Base-by-base conservation (phyloP, 64 coral and sea anemone species). In the Montipora capricornis region DNA sequence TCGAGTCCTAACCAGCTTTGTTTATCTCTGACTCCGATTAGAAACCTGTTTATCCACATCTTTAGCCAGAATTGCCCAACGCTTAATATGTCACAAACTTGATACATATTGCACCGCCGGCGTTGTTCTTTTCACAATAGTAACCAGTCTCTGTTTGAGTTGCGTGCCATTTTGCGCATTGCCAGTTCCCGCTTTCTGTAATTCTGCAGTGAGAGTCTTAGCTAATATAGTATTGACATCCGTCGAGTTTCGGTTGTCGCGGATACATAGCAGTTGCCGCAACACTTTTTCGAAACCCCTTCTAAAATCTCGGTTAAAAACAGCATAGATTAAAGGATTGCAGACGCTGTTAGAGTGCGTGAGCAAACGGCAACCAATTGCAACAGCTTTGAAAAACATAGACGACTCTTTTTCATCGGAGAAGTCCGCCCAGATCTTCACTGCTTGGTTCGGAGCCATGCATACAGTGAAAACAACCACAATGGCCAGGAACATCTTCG, bases 371-470 rank as follows among this genome's bases (percentile, higher is more conserved):
- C 96, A 98, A 1, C 53, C 53, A 57, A 98, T 67, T 37, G 91
- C 78, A 44, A 94, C 59, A 13, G 85, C 79, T 48, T 95, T 92
- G 11, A 78, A 55, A 37, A 94, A 98, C 16, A 64, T 29, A n/a
- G 5, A 77, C 17, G 29, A 87, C 8, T 84, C 19, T 1, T 57
- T 20, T 2, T 45, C 93, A 45, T 77, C 49, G 1, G 83, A 90
- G 73, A 98, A 95, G 53, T 98, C 93, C 20, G 93, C 84, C 96
- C 96, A 98, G 4, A 98, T 52, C 96, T 93, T 95, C 19, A 98
- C 55, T 0, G 91, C 77, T 87, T 98, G 96, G 64, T 98, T 98
- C 7, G 96, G 96, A 46, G 95, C 73, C 96, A 98, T 98, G 19
- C 91, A 98, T 1, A 92, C 60, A 3, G 93, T 74, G 44, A 98